Evolutionary conservation across 2,888 invertebrate species (phyloP), one percentile per base, ranked within the genome.

Genomic region (Lypha dubia): DNA sequence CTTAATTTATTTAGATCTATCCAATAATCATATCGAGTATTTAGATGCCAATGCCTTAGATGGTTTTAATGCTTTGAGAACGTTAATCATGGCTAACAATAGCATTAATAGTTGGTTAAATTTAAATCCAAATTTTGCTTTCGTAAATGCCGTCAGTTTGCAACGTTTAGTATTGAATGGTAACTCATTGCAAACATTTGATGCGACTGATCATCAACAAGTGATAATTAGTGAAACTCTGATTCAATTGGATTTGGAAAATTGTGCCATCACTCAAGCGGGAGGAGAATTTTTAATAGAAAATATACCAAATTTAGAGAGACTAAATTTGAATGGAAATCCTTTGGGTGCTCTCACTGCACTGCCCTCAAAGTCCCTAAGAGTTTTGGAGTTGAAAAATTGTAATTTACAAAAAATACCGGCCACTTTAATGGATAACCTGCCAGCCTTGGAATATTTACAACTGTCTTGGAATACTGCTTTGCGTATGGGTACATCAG

Each of bases 61-160:
- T 6, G 94, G 94, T 28, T 93, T 95, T 35, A 93, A 91, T 1
- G 92, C 93, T 24, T 92, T 96, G 41, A 93, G 94, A 88, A 92
- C 92, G 5, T 90, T 96, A 49, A 94, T 95, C 90, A 91, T 96
- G 84, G 94, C 94, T 28, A 93, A 92, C 79, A 96, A 96, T 89
- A 90, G 92, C 67, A 94, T 96, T 83, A 92, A 91, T 35, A 91
- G 93, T 68, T 94, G 95, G 95, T 87, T 92, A 3, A 93, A 93
- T 62, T 90, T 95, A 46, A 93, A 93, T 89, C 94, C 94, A 0
- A 93, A 93, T 80, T 91, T 93, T 35, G 92, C 94, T 1, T 92
- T 94, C 28, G 88, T 90, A 68, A 92, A 93, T 79, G 93, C 94
- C 0, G 90, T 90, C 0, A 94, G 92, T 63, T 91, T 96, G 63